Evolutionary conservation across 2,113 vertebrate genomes (phyloP).

Genomic region (Phrynocephalus versicolor): DNA sequence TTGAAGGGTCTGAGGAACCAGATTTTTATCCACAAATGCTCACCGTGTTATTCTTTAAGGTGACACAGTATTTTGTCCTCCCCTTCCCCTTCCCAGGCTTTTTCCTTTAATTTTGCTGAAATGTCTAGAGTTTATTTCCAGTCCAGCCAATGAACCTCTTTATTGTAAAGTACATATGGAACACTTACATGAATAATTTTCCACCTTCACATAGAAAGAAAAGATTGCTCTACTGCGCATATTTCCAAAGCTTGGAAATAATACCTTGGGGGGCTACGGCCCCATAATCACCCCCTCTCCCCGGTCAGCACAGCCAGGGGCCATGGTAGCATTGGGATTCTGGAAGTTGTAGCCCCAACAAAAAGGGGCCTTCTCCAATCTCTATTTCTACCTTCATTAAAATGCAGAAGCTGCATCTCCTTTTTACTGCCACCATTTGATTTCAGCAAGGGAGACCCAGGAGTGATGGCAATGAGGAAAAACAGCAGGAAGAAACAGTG

Average conservation of each 20-base stretch:
- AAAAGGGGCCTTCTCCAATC: too few species aligned
- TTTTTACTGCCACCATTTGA: background rate
- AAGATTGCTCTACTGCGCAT: background rate
- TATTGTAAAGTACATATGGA: background rate
- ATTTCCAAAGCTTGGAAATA: background rate
- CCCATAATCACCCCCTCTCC: too few species aligned
- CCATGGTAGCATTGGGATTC: too few species aligned
- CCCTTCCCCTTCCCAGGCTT: too few species aligned
- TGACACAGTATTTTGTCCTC: too few species aligned
- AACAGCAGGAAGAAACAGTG: background rate
- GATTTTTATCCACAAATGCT: too few species aligned
- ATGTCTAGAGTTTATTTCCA: background rate
- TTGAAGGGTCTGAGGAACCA: too few species aligned
- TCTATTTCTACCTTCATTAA: background rate
- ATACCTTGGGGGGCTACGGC: too few species aligned
- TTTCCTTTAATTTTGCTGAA: too few species aligned
- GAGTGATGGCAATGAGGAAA: background rate
- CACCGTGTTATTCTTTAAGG: too few species aligned
- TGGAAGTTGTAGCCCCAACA: too few species aligned
- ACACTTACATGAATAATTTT: background rate
- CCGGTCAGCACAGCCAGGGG: too few species aligned
- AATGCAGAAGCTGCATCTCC: background rate
- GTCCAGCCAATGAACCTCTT: background rate
- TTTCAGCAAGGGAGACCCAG: background rate
- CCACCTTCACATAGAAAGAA: background rate